These are phyloP conservation scores for Aptenodytes patagonicus DNA, from an alignment of 2,113 vertebrate genomes.

Conservation along the genomic window DNA sequence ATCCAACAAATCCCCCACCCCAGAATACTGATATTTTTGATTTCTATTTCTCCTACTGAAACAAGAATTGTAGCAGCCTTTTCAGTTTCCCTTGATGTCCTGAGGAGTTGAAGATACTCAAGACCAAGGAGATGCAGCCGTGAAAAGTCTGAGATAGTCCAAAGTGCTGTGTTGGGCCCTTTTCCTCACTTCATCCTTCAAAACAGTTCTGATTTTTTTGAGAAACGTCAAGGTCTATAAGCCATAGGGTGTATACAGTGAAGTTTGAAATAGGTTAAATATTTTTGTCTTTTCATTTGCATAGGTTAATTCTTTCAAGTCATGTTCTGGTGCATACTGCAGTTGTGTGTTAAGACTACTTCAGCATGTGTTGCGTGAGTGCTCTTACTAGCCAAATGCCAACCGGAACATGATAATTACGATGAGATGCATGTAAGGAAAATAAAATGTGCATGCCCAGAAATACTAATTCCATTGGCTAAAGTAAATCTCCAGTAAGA, in stretches of 20 bases:
- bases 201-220: neutral
- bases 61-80: neutral
- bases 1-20: neutral
- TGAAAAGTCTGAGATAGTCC: neutral
- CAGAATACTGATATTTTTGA: neutral
- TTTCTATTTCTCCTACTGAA: neutral
- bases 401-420: neutral
- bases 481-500: neutral
- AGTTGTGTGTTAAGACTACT: neutral
- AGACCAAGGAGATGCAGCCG: neutral
- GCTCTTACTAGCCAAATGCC: neutral
- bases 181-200: neutral
- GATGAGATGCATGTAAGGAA: neutral
- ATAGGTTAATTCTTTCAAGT: neutral
- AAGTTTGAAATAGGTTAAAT: neutral
- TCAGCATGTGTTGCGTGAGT: constrained; percentile 13
- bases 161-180: neutral
- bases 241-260: neutral
- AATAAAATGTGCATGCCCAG: neutral
- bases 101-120: neutral
- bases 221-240: neutral
- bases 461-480: neutral
- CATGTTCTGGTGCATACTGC: constrained; percentile 25
- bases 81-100: neutral
- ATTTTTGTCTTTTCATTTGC: neutral